phyloP scores from a whole-genome alignment of 2,797 vertebrate genomes.

The Acipenser transmontanus region DNA sequence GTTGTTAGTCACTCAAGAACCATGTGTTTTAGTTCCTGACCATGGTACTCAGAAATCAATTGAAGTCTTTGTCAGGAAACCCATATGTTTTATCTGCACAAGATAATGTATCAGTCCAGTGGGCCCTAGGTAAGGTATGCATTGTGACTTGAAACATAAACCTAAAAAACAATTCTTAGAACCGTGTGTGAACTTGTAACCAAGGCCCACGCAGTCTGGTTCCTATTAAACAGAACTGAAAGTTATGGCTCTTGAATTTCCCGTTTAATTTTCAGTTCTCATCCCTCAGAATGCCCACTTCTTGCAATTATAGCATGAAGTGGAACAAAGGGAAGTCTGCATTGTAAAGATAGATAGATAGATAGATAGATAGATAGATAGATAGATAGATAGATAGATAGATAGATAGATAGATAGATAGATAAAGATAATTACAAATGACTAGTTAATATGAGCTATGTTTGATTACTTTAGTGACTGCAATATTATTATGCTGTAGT shows the following conservation, averaged over 20 bases:
- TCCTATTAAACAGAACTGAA: neutral
- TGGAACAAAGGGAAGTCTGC: neutral
- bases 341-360: neutral
- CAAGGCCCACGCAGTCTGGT: neutral
- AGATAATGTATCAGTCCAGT: conserved; percentile 1
- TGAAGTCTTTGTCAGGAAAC: neutral
- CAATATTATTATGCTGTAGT: too few relatives aligned
- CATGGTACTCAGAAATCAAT: neutral
- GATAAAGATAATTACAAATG: too few relatives aligned
- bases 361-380: conserved; percentile 5
- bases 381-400: conserved; percentile 4
- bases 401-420: conserved; percentile 4
- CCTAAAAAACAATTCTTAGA: neutral
- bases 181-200: neutral
- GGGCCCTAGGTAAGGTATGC: too few relatives aligned
- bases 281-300: too few relatives aligned
- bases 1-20: neutral
- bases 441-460: too few relatives aligned
- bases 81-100: neutral
- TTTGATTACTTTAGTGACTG: too few relatives aligned
- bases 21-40: neutral
- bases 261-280: conserved; percentile 4
- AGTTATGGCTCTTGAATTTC: conserved; percentile 9
- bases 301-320: neutral
- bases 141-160: neutral